Percentiles rank a stretch among this genome's conserved stretches.
Evolutionary conservation across 2,113 vertebrate species (phyloP).

Genomic region (Machaerirhynchus nigripectus): DNA sequence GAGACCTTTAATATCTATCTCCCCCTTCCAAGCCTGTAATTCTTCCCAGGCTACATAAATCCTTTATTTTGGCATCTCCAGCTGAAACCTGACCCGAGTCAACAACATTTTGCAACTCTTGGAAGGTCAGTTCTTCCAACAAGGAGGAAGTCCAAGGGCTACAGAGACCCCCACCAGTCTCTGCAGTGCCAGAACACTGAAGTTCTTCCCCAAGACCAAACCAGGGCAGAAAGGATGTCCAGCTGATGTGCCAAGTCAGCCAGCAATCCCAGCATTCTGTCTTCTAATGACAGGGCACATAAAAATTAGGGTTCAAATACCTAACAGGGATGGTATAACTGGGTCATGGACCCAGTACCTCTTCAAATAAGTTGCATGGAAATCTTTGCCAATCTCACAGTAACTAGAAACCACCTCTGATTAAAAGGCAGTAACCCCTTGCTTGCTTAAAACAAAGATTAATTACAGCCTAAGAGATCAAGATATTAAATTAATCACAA

Average conservation of each 20-base stretch:
- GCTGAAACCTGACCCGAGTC: background rate
- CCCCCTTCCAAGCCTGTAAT: background rate
- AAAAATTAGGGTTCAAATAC: background rate
- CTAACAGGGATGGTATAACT: no score
- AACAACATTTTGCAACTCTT: background rate
- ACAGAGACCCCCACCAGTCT: background rate
- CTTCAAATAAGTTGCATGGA: background rate
- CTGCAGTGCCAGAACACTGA: background rate
- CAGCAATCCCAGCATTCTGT: background rate
- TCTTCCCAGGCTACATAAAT: background rate
- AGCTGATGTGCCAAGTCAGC: background rate
- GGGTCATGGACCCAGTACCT: background rate
- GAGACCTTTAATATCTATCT: background rate
- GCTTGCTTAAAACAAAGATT: background rate
- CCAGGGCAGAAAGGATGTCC: background rate
- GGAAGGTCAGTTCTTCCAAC: background rate
- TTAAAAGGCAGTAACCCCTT: background rate
- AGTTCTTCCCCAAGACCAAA: background rate
- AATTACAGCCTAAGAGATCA: background rate
- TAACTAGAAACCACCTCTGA: background rate
- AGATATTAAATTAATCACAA: background rate
- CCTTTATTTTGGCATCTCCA: background rate
- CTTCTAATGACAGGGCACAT: background rate
- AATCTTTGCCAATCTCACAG: background rate
- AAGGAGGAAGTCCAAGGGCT: background rate